Percentiles rank a stretch among this genome's conserved stretches.
These are phyloP conservation scores for Chrysodeixis includens DNA, from an alignment of 2,888 invertebrate species.

Conservation along the genomic window DNA sequence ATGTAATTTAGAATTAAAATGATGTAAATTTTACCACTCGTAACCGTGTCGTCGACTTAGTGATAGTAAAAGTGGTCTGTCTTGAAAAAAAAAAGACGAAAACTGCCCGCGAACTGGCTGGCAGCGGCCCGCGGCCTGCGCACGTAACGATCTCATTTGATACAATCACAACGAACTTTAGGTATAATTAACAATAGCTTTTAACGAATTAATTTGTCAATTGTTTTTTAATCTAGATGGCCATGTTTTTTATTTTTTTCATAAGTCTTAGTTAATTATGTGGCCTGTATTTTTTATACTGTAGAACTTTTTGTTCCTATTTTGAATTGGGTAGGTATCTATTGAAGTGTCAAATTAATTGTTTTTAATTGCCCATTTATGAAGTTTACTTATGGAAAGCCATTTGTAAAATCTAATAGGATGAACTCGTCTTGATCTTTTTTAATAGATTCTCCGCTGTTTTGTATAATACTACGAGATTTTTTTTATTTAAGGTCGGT, in stretches of 20 bases:
- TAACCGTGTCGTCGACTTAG: conserved; percentile 61
- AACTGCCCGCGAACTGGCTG: conserved; percentile 50
- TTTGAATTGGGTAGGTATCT: neutral
- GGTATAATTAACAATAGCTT: conserved; percentile 24
- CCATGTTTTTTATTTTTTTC: too few relatives aligned
- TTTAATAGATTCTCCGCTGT: too few relatives aligned
- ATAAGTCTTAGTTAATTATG: neutral
- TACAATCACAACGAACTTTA: conserved; percentile 19
- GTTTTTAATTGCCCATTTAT: too few relatives aligned
- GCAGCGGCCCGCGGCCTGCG: conserved; percentile 44
- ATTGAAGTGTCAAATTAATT: neutral
- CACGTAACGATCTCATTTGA: conserved; percentile 59
- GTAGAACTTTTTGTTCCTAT: neutral
- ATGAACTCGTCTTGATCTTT: too few relatives aligned
- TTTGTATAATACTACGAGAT: too few relatives aligned
- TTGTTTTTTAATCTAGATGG: neutral
- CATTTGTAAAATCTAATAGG: too few relatives aligned
- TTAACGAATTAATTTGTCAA: neutral
- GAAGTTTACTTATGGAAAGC: too few relatives aligned
- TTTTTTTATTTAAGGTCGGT: neutral
- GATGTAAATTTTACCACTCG: conserved; percentile 64
- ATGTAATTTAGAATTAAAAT: conserved; percentile 64
- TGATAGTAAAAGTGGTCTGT: conserved; percentile 81
- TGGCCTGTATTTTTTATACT: neutral
- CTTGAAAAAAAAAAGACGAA: conserved; percentile 66